phyloP scores from a whole-genome alignment of 2,113 vertebrate species.

The Chlorodrepanis virens region DNA sequence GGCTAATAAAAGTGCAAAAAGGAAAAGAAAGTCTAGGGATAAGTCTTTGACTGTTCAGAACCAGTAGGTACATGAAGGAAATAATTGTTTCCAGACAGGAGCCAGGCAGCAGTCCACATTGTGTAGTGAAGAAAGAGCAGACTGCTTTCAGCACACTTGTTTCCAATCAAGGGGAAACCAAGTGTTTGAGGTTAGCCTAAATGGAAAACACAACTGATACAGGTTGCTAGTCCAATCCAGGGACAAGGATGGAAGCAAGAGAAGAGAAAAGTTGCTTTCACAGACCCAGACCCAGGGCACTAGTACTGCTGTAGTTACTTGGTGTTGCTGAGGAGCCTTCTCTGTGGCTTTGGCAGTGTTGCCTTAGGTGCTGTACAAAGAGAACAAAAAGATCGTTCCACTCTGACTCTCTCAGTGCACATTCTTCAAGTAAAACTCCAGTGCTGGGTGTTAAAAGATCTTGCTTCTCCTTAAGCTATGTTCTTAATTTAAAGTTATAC shows the following conservation, averaged over 20 bases:
- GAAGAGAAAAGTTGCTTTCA: not conserved
- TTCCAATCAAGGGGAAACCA: conserved; percentile 4
- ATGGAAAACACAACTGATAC: not conserved
- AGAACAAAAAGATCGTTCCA: not conserved
- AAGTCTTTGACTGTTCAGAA: not conserved
- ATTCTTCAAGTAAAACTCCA: not conserved
- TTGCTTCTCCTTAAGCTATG: not conserved
- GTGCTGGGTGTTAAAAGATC: not conserved
- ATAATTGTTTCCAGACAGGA: conserved; percentile 23
- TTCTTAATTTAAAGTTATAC: not conserved
- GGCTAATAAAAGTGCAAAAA: not conserved
- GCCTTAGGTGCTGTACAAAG: not conserved
- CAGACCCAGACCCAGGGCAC: not conserved
- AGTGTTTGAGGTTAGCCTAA: not conserved
- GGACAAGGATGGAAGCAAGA: not conserved
- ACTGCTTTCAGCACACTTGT: not conserved
- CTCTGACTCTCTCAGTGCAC: not conserved
- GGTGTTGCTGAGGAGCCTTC: not conserved
- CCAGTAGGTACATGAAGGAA: not conserved
- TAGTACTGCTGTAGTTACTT: not conserved
- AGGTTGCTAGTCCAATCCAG: not conserved
- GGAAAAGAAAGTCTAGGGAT: not conserved
- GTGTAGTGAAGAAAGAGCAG: not conserved
- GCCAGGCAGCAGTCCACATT: not conserved
- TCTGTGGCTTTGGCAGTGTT: rapidly evolving